Evolutionary conservation across 1,140 invertebrate species (phyloP).

Genomic region (Zelostemma sp.): DNA sequence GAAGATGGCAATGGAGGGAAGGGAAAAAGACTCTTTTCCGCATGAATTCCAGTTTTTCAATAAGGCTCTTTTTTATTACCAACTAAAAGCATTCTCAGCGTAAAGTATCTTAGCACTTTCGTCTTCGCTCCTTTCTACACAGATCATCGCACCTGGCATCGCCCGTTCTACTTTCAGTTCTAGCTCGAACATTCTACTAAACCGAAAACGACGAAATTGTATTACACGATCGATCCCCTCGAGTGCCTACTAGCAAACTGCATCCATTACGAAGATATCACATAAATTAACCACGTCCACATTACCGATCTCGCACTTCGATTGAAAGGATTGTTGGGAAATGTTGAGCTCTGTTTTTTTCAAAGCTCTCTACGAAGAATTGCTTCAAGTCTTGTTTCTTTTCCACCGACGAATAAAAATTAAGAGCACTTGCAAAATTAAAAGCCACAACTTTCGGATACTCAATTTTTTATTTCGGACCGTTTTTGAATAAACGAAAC

Average conservation of each 20-base stretch:
- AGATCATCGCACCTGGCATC: conserved; percentile 46
- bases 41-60: conserved; percentile 50
- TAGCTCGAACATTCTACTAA: conserved; percentile 39
- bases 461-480: no score
- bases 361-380: no score
- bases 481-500: no score
- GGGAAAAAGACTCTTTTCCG: conserved; percentile 37
- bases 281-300: conserved; percentile 23
- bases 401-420: no score
- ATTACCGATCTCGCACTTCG: neutral
- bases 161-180: conserved; percentile 45
- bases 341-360: no score
- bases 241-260: conserved; percentile 15
- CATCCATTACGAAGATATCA: conserved; percentile 17
- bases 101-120: conserved; percentile 41
- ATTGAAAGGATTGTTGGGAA: no score
- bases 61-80: conserved; percentile 45
- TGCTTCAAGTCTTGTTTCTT: no score
- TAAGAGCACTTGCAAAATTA: no score
- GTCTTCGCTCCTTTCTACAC: conserved; percentile 44
- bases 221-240: conserved; percentile 43
- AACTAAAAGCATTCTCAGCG: conserved; percentile 32
- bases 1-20: conserved; percentile 1
- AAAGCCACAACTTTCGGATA: no score
- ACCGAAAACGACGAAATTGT: conserved; percentile 44